A percentile compares a stretch with the other conserved stretches of the same genome.
These are phyloP conservation scores for Poecilia wingei DNA, from an alignment of 2,797 vertebrate species.

Conservation along the genomic window DNA sequence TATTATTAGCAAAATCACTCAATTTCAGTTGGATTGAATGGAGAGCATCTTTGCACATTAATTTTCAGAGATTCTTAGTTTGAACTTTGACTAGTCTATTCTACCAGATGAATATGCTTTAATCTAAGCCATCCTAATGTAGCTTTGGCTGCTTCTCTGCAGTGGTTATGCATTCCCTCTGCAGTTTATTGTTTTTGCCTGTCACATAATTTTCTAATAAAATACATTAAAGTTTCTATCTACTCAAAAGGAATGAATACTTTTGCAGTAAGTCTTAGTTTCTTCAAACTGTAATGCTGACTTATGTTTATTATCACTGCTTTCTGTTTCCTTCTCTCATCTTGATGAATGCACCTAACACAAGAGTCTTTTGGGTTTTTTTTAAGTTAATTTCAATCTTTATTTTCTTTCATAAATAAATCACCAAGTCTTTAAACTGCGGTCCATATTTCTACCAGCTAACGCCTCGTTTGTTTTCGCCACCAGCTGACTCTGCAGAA, in stretches of 20 bases:
- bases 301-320: slow-evolving; percentile 28
- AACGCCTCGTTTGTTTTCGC: slow-evolving; percentile 16
- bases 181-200: not conserved
- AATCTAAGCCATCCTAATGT: not conserved
- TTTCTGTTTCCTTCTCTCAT: slow-evolving; percentile 20
- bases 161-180: not conserved
- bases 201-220: not conserved
- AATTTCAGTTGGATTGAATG: not conserved
- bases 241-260: not conserved
- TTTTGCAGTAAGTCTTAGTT: not conserved
- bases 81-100: too few relatives aligned
- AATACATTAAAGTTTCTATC: not conserved
- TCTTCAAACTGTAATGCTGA: not conserved
- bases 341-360: slow-evolving; percentile 8
- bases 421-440: not conserved
- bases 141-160: not conserved
- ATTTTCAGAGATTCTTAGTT: too few relatives aligned
- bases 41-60: too few relatives aligned
- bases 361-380: not conserved
- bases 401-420: slow-evolving; percentile 9
- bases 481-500: slow-evolving; percentile 81
- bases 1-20: not conserved
- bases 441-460: not conserved
- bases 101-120: not conserved
- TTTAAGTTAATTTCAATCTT: not conserved